Percentiles rank a stretch among this genome's conserved stretches.
These are phyloP conservation scores for Anguilla rostrata DNA, from an alignment of 2,113 vertebrate genomes.

Conservation along the genomic window DNA sequence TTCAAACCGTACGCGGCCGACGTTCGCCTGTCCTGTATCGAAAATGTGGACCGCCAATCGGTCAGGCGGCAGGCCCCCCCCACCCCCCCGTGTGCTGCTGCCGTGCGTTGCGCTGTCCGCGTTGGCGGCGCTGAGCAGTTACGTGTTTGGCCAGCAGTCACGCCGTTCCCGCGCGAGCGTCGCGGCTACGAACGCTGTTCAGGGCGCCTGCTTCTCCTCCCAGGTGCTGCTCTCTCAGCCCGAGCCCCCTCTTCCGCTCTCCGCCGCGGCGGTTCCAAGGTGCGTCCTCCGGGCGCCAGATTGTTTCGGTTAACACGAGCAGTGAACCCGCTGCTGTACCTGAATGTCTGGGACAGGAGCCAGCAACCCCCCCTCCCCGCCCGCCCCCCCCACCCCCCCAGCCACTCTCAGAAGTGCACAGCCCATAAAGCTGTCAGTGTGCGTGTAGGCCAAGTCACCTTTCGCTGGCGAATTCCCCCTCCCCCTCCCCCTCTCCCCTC, in stretches of 20 bases:
- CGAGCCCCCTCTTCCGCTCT: slow-evolving; percentile 68
- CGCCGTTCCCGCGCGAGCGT: background rate
- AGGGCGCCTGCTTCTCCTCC: background rate
- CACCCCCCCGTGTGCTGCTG: no score
- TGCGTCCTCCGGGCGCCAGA: slow-evolving; percentile 74
- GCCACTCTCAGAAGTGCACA: slow-evolving; percentile 69
- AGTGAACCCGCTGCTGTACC: slow-evolving; percentile 81
- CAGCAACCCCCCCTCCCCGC: slow-evolving; percentile 81
- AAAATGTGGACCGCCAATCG: no score
- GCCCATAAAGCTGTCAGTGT: slow-evolving; percentile 85
- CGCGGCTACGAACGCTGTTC: background rate
- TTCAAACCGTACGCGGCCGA: background rate
- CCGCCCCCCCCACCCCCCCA: slow-evolving; percentile 79
- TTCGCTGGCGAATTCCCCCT: slow-evolving; percentile 55
- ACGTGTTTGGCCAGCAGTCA: background rate
- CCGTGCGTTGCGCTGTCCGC: background rate
- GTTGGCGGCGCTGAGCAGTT: background rate
- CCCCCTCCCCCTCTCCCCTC: background rate
- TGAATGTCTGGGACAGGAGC: slow-evolving; percentile 81
- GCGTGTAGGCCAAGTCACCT: slow-evolving; percentile 81
- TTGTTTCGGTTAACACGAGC: slow-evolving; percentile 84
- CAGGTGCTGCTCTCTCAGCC: background rate
- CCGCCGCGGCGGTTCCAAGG: slow-evolving; percentile 71
- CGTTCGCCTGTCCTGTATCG: background rate
- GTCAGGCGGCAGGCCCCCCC: no score